phyloP scores from a whole-genome alignment of 2,888 invertebrate genomes.

The Drosophila neutralis region DNA sequence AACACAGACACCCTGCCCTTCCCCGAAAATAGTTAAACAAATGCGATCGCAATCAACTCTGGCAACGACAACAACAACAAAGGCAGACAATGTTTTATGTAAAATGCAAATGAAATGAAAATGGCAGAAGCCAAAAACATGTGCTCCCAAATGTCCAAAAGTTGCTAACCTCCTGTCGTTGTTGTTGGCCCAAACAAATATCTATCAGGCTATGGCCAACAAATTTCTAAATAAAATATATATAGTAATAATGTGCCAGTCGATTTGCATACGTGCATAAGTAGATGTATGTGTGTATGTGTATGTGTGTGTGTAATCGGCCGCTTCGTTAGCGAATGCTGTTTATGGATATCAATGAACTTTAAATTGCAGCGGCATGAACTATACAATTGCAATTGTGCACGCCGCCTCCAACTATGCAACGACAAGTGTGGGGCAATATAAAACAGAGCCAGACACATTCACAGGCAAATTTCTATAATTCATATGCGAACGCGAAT shows the following conservation, averaged over 20 bases:
- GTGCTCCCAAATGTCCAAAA: slow-evolving; percentile 44
- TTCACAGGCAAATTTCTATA: slow-evolving; percentile 74
- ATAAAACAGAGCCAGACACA: slow-evolving; percentile 75
- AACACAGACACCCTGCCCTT: background rate
- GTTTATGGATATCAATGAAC: slow-evolving; percentile 80
- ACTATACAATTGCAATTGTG: slow-evolving; percentile 65
- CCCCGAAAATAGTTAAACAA: slow-evolving; percentile 9
- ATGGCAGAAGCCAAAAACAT: slow-evolving; percentile 57
- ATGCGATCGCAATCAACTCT: slow-evolving; percentile 60
- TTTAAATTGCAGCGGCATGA: slow-evolving; percentile 71
- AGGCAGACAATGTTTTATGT: slow-evolving; percentile 60
- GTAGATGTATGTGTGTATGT: background rate
- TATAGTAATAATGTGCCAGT: slow-evolving; percentile 42
- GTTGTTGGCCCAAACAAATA: slow-evolving; percentile 29
- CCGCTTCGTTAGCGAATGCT: slow-evolving; percentile 60
- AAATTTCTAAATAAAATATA: slow-evolving; percentile 58
- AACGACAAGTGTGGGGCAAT: slow-evolving; percentile 18
- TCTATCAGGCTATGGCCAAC: slow-evolving; percentile 33
- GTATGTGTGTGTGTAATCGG: slow-evolving; percentile 9
- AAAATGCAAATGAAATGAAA: slow-evolving; percentile 75
- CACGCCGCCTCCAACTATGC: slow-evolving; percentile 71
- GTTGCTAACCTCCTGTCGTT: slow-evolving; percentile 9
- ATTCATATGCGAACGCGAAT: slow-evolving; percentile 36
- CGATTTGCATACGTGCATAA: slow-evolving; percentile 55
- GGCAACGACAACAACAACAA: slow-evolving; percentile 28